Evolutionary conservation across 2,797 vertebrate genomes (phyloP).

Genomic region (Sylvilagus floridanus): DNA sequence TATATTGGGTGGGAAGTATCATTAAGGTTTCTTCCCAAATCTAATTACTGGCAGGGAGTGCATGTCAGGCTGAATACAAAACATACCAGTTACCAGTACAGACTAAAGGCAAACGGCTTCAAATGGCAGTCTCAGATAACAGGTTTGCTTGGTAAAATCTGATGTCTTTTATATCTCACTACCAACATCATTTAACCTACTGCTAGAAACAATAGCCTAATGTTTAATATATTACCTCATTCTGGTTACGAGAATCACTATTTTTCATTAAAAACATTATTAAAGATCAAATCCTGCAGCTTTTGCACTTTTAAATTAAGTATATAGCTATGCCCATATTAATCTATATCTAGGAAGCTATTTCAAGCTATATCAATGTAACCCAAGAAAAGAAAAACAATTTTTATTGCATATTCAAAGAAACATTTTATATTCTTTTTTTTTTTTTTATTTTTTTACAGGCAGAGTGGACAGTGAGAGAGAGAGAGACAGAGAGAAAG

Average conservation of each 20-base stretch:
- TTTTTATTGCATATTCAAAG: neutral
- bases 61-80: conserved; percentile 41
- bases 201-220: neutral
- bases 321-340: neutral
- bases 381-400: neutral
- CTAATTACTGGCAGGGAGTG: conserved; percentile 7
- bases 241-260: neutral
- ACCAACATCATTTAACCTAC: neutral
- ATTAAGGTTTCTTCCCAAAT: conserved; percentile 58
- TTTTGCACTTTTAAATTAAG: neutral
- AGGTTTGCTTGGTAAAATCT: neutral
- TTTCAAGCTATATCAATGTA: neutral
- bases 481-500: too few species aligned
- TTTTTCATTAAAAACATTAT: neutral
- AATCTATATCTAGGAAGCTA: neutral
- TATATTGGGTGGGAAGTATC: conserved; percentile 51
- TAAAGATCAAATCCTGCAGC: neutral
- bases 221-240: neutral
- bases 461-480: too few species aligned
- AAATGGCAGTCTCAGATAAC: neutral
- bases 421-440: neutral
- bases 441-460: too few species aligned
- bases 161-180: neutral
- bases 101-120: neutral
- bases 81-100: neutral